Percentiles rank a stretch among this genome's conserved stretches.
These are phyloP conservation scores for Fulmarus glacialis DNA, from an alignment of 2,113 vertebrate species.

Conservation along the genomic window DNA sequence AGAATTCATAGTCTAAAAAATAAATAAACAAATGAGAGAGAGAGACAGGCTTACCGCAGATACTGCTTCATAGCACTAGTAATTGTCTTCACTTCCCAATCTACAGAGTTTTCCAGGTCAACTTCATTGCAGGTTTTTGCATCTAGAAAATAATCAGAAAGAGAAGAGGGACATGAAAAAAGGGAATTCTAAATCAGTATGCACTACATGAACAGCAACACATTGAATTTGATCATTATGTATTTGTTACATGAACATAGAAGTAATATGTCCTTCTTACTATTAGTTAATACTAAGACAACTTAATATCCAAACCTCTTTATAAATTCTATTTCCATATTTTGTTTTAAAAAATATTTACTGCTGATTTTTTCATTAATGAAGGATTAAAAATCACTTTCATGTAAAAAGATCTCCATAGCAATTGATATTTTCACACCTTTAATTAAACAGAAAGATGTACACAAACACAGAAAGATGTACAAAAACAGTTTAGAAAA, in stretches of 20 bases:
- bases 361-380: neutral
- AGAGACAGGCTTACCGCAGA: constrained; percentile 81
- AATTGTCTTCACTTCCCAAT: constrained; percentile 97
- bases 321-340: neutral
- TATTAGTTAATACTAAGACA: neutral
- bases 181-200: neutral
- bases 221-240: neutral
- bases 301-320: neutral
- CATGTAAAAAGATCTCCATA: neutral
- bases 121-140: constrained; percentile 86
- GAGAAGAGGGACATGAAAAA: neutral
- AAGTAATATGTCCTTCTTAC: neutral
- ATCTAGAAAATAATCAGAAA: constrained; percentile 72
- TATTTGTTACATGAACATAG: neutral
- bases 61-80: constrained; percentile 95
- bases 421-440: neutral
- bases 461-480: neutral
- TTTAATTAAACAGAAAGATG: neutral
- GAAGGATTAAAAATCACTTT: neutral
- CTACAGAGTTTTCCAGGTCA: constrained; percentile 85
- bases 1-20: neutral
- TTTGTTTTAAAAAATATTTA: neutral
- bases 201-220: neutral
- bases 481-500: neutral
- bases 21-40: neutral